A percentile compares a stretch with the other conserved stretches of the same genome.
phyloP scores from a whole-genome alignment of 1,140 invertebrate genomes.

The Euglossa dilemma region DNA sequence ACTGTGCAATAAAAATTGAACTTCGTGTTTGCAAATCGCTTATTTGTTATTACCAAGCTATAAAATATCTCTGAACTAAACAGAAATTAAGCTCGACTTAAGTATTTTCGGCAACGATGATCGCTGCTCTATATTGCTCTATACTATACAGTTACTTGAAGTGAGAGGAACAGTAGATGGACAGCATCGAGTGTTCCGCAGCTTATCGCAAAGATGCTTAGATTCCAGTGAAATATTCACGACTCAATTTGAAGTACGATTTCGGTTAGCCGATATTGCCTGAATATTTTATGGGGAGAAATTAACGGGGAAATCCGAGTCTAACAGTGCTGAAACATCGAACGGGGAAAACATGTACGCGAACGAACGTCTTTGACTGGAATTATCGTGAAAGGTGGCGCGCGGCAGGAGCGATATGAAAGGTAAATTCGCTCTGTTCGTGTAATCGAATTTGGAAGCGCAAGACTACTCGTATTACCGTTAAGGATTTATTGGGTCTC shows the following conservation, averaged over 20 bases:
- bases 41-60: no score
- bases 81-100: no score
- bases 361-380: background rate
- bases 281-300: no score
- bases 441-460: conserved; percentile 37
- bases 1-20: no score
- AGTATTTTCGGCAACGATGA: no score
- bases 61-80: no score
- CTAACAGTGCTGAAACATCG: background rate
- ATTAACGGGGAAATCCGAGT: background rate
- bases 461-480: conserved; percentile 54
- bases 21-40: no score
- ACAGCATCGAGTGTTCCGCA: background rate
- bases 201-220: background rate
- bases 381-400: background rate
- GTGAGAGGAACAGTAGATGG: background rate
- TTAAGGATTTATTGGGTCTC: conserved; percentile 62
- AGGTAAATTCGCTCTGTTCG: background rate
- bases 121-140: no score
- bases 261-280: background rate
- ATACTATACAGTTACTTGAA: no score
- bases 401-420: background rate
- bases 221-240: background rate
- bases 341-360: background rate
- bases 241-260: background rate